These are phyloP conservation scores for Bombycilla garrulus DNA, from an alignment of 2,113 vertebrate species.

Conservation along the genomic window DNA sequence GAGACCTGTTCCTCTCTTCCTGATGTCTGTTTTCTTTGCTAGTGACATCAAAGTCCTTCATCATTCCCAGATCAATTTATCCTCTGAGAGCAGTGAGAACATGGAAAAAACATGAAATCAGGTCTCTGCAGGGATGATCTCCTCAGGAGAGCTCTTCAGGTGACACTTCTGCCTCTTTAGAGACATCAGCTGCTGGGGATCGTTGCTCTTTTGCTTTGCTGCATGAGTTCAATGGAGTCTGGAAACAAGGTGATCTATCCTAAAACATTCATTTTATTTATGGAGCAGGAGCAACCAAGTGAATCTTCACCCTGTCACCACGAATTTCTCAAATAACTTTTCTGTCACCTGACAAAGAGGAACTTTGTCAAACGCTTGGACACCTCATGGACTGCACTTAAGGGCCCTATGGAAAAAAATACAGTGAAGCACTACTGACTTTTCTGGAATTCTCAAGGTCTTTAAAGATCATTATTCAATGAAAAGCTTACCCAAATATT, in stretches of 20 bases:
- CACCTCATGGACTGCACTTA: not conserved
- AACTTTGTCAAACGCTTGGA: not conserved
- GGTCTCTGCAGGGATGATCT: not conserved
- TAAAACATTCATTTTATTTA: not conserved
- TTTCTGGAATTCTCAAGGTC: not conserved
- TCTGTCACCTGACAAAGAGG: not conserved
- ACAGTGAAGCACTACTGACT: not conserved
- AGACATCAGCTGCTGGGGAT: not conserved
- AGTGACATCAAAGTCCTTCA: not conserved
- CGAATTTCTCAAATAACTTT: not conserved
- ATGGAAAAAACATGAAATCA: not conserved
- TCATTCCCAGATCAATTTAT: not conserved
- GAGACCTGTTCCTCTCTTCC: not conserved
- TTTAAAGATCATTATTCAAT: not conserved
- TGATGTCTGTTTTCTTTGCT: not conserved
- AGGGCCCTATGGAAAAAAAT: not conserved
- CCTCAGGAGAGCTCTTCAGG: not conserved
- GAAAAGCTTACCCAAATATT: not conserved
- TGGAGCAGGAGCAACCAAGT: not conserved
- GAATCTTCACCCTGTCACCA: not conserved
- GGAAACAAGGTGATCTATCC: not conserved
- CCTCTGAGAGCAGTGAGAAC: not conserved
- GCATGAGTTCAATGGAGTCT: not conserved
- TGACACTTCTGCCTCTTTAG: not conserved
- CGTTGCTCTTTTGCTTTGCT: not conserved